Evolutionary conservation across 2,797 vertebrate species (phyloP).

Genomic region (Oryzias sinensis): DNA sequence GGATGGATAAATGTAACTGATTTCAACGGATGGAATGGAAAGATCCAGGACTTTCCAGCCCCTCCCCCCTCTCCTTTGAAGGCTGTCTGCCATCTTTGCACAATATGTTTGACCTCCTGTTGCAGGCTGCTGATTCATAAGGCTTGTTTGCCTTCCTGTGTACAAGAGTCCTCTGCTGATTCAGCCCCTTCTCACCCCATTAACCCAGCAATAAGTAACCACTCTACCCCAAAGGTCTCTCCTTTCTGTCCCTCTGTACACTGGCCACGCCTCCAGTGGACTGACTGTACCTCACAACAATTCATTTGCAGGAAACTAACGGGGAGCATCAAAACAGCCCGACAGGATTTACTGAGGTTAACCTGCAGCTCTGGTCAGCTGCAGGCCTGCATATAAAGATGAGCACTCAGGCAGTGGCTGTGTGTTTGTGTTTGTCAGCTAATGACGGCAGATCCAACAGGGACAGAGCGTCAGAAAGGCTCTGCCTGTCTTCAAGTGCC

Average conservation of each 20-base stretch:
- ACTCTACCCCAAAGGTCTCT: slow-evolving; percentile 61
- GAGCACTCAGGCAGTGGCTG: neutral
- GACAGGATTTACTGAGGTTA: neutral
- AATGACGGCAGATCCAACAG: too few species aligned
- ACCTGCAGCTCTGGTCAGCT: neutral
- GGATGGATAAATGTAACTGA: too few species aligned
- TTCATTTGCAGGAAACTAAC: neutral
- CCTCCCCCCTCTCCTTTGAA: slow-evolving; percentile 1
- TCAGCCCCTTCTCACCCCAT: slow-evolving; percentile 80
- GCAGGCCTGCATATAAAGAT: neutral
- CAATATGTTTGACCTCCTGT: slow-evolving; percentile 62
- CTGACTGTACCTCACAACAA: neutral
- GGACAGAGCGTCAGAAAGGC: too few species aligned
- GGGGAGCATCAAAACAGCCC: neutral
- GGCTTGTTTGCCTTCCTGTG: slow-evolving; percentile 73
- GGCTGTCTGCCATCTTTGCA: slow-evolving; percentile 44
- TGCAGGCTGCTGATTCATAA: slow-evolving; percentile 49
- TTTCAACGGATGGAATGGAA: neutral
- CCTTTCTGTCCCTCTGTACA: slow-evolving; percentile 32
- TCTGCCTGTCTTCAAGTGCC: too few species aligned
- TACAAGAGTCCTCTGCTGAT: slow-evolving; percentile 78
- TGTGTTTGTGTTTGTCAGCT: neutral
- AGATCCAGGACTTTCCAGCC: neutral
- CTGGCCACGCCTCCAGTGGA: slow-evolving; percentile 2
- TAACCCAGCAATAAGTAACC: slow-evolving; percentile 84